Conservation (phyloP, 2,113 vertebrate species). For the Paracanthobrama guichenoti region DNA sequence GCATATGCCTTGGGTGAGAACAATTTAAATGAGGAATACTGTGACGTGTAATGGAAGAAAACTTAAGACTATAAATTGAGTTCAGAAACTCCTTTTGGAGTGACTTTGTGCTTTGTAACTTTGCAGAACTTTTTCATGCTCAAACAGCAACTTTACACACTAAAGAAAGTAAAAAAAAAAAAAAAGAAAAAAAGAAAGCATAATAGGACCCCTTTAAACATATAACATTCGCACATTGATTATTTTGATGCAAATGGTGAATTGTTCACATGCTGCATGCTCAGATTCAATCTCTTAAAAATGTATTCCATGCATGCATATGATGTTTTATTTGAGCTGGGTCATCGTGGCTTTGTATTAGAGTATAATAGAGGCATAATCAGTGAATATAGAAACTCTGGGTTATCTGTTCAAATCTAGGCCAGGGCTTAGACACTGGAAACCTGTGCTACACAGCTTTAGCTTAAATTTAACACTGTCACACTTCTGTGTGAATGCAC, state of each 20-base stretch:
- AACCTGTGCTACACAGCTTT: background rate
- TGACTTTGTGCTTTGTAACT: too few species aligned
- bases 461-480: background rate
- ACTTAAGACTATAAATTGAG: too few species aligned
- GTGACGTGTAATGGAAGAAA: too few species aligned
- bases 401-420: slow-evolving; percentile 33
- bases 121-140: too few species aligned
- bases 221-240: background rate
- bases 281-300: slow-evolving; percentile 15
- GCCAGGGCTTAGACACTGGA: background rate
- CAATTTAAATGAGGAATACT: too few species aligned
- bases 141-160: too few species aligned
- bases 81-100: too few species aligned
- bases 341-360: slow-evolving; percentile 3
- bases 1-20: too few species aligned
- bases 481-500: background rate
- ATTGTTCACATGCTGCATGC: slow-evolving; percentile 46
- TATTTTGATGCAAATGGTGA: background rate
- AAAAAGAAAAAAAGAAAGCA: too few species aligned
- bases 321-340: background rate
- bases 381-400: slow-evolving; percentile 11
- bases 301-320: slow-evolving; percentile 33
- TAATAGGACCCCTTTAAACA: background rate
- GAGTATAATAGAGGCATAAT: background rate
- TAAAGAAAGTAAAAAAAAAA: too few species aligned